Conservation (phyloP, 2,888 invertebrate genomes). For the Hypsopygia costalis region DNA sequence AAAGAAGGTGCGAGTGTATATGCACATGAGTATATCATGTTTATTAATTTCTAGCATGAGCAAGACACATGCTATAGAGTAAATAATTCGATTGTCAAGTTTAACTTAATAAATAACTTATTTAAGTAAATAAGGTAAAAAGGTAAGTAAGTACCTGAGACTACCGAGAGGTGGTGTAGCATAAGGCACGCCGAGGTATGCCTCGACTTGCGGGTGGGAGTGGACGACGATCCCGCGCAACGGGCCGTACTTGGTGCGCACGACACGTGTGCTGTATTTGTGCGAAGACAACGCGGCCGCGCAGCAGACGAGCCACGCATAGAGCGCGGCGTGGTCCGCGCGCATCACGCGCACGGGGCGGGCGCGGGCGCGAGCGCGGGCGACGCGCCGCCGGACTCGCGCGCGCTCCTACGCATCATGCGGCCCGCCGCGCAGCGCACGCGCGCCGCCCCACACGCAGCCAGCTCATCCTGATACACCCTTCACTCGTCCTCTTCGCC, state of each 20-base stretch:
- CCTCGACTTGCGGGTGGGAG: constrained; percentile 91
- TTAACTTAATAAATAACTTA: too few species aligned
- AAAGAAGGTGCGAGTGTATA: too few species aligned
- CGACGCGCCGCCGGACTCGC: constrained; percentile 48
- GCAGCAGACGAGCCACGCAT: constrained; percentile 80
- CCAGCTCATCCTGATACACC: constrained; percentile 50
- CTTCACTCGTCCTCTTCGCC: constrained; percentile 56
- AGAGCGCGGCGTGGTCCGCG: constrained; percentile 75
- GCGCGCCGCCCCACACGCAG: constrained; percentile 43
- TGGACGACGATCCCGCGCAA: constrained; percentile 92
- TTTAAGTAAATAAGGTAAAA: too few species aligned
- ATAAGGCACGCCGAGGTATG: constrained; percentile 96
- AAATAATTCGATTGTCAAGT: too few species aligned
- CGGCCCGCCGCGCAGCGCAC: constrained; percentile 42
- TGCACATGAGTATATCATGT: too few species aligned
- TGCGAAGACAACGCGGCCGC: constrained; percentile 81
- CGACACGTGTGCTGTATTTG: constrained; percentile 90
- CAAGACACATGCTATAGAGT: too few species aligned
- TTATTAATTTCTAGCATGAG: too few species aligned
- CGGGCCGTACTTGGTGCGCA: constrained; percentile 94
- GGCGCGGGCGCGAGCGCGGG: constrained; percentile 48
- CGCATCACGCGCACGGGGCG: constrained; percentile 69
- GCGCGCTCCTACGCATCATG: constrained; percentile 56
- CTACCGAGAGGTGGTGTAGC: constrained; percentile 95
- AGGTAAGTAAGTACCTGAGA: too few species aligned